These are phyloP conservation scores for Noctilio leporinus DNA, from an alignment of 2,113 vertebrate species.

Conservation along the genomic window DNA sequence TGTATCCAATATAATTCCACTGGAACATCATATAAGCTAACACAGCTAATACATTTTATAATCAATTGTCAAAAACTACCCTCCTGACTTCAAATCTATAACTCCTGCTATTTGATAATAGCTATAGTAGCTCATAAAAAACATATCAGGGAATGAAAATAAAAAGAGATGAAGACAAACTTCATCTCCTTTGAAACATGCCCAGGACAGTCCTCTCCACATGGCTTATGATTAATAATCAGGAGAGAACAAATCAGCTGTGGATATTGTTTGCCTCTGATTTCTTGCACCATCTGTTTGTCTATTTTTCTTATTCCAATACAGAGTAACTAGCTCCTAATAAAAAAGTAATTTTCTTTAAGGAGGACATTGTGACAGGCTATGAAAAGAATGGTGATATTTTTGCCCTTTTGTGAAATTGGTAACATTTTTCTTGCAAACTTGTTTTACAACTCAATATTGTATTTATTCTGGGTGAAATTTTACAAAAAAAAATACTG, in stretches of 20 bases:
- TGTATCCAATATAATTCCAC: not conserved
- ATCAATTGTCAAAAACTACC: not conserved
- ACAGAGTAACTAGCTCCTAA: not conserved
- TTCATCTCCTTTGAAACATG: not conserved
- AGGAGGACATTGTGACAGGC: not conserved
- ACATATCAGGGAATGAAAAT: not conserved
- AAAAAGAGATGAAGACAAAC: not conserved
- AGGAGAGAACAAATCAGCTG: not conserved
- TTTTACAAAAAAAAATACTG: not conserved
- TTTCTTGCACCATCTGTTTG: not conserved
- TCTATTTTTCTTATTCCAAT: not conserved
- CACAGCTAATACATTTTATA: not conserved
- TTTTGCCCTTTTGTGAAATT: conserved; percentile 7
- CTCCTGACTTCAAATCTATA: not conserved
- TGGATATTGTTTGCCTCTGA: not conserved
- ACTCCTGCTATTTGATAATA: not conserved
- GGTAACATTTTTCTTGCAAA: conserved; percentile 14
- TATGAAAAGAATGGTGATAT: not conserved
- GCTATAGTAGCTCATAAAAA: not conserved
- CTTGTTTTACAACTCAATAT: not conserved
- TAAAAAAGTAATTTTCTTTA: conserved; percentile 8
- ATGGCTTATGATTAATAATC: not conserved
- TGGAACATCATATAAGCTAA: not conserved
- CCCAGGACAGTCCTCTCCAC: not conserved
- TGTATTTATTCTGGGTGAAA: not conserved